Conservation (phyloP, 92 coral and sea anemone species). For the Meandrina meandrites region DNA sequence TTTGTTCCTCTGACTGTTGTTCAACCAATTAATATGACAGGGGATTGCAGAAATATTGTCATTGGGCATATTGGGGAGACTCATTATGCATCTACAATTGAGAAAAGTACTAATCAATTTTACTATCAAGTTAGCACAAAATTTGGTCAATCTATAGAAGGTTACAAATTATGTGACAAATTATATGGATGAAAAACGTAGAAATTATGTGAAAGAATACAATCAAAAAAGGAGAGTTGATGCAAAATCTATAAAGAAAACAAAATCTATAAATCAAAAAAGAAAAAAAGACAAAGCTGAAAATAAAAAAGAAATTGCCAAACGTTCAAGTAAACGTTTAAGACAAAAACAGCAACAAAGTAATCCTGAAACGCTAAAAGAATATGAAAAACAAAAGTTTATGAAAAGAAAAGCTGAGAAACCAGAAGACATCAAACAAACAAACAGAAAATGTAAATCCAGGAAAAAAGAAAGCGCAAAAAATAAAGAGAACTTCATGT, state of each 20-base stretch:
- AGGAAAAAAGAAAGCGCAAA: background rate
- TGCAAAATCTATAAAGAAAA: too few species aligned
- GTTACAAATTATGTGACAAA: too few species aligned
- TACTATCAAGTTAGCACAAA: too few species aligned
- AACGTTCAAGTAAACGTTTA: too few species aligned
- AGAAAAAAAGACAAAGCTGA: slow-evolving; percentile 29
- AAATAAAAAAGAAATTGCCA: slow-evolving; percentile 19
- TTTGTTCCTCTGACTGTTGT: slow-evolving; percentile 53
- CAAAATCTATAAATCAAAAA: too few species aligned
- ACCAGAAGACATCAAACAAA: slow-evolving; percentile 20
- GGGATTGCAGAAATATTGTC: slow-evolving; percentile 23
- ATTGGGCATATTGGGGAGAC: slow-evolving; percentile 56
- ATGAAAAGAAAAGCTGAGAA: slow-evolving; percentile 15
- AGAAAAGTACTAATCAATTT: too few species aligned
- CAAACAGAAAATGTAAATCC: background rate
- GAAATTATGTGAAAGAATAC: slow-evolving; percentile 28
- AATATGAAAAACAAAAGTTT: slow-evolving; percentile 19
- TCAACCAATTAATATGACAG: slow-evolving; percentile 34
- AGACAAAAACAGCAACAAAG: slow-evolving; percentile 38
- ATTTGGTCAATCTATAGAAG: too few species aligned
- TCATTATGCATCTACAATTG: slow-evolving; percentile 55
- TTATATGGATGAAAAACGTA: too few species aligned
- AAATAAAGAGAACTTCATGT: background rate
- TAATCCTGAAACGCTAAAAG: slow-evolving; percentile 25
- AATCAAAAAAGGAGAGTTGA: slow-evolving; percentile 33